phyloP scores from a whole-genome alignment of 2,113 vertebrate species.

The Tragelaphus buxtoni region DNA sequence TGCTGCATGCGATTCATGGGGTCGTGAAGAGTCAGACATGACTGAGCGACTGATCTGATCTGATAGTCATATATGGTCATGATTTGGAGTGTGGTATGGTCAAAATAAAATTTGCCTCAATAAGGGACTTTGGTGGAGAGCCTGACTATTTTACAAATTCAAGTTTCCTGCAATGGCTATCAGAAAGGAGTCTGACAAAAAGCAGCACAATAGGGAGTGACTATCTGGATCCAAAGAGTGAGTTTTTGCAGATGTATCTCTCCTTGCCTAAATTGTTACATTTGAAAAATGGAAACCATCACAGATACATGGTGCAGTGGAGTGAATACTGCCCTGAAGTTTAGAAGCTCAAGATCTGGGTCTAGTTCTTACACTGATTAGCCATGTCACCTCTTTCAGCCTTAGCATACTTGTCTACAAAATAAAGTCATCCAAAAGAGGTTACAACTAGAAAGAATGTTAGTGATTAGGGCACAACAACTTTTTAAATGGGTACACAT shows the following conservation, averaged over 20 bases:
- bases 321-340: neutral
- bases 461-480: neutral
- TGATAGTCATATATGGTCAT: neutral
- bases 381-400: neutral
- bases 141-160: neutral
- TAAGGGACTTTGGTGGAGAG: neutral
- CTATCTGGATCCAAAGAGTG: neutral
- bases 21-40: too few species aligned
- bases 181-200: neutral
- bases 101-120: neutral
- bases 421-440: neutral
- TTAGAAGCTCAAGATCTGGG: neutral
- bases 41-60: too few species aligned
- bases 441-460: neutral
- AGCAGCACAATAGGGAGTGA: neutral
- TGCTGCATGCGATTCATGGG: too few species aligned
- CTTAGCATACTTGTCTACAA: neutral
- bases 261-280: neutral
- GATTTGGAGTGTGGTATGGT: neutral
- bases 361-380: neutral
- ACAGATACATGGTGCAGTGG: neutral
- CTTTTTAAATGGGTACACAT: neutral
- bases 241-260: neutral
- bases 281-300: neutral
- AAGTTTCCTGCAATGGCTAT: neutral